These are phyloP conservation scores for Hemitrygon akajei DNA, from an alignment of 2,797 vertebrate genomes.

Conservation along the genomic window DNA sequence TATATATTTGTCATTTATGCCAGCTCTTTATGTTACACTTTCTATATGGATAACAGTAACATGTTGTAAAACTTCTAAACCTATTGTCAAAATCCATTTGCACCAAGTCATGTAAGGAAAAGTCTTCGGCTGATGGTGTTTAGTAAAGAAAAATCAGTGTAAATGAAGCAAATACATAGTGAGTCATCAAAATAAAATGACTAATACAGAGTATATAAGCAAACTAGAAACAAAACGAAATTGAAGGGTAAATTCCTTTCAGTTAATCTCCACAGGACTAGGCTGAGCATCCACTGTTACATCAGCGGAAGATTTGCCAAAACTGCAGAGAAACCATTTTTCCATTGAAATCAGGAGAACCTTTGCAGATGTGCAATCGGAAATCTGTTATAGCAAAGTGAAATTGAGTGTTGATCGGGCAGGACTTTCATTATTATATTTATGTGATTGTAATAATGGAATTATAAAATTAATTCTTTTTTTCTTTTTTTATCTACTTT, in stretches of 20 bases:
- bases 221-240: background rate
- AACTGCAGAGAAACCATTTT: background rate
- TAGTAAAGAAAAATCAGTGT: background rate
- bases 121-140: conserved; percentile 16
- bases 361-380: background rate
- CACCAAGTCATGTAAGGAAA: background rate
- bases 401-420: conserved; percentile 23
- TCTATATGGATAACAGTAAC: background rate
- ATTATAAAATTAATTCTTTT: background rate
- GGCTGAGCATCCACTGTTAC: background rate
- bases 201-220: background rate
- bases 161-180: background rate
- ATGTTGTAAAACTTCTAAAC: background rate
- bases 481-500: conserved; percentile 19
- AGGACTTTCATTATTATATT: background rate
- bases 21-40: background rate
- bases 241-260: background rate
- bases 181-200: background rate
- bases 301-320: background rate
- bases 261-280: background rate
- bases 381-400: background rate
- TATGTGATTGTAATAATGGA: background rate
- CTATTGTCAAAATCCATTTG: background rate
- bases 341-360: background rate
- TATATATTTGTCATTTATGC: background rate